Evolutionary conservation across 2,888 invertebrate genomes (phyloP).

Genomic region (Nephrotoma guestfalica): DNA sequence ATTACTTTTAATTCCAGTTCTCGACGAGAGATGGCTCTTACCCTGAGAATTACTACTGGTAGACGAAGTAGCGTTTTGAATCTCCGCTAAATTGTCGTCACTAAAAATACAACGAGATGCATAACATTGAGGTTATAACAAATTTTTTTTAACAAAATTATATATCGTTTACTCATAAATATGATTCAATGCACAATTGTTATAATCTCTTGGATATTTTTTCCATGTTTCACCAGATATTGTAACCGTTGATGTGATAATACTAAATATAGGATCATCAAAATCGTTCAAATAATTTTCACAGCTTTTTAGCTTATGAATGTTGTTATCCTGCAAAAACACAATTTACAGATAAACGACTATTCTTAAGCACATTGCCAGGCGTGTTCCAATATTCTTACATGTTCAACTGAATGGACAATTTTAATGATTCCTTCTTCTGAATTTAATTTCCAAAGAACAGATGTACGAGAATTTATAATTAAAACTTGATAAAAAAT

Average conservation of each 20-base stretch:
- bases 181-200: not conserved
- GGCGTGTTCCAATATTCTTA: not conserved
- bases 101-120: not conserved
- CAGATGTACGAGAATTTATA: slow-evolving; percentile 69
- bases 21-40: not conserved
- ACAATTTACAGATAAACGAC: not conserved
- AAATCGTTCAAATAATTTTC: slow-evolving; percentile 21
- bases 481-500: slow-evolving; percentile 24
- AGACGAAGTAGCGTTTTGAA: not conserved
- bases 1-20: slow-evolving; percentile 18
- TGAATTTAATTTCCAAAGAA: slow-evolving; percentile 65
- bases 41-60: not conserved
- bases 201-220: slow-evolving; percentile 2
- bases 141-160: not conserved
- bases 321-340: slow-evolving; percentile 11
- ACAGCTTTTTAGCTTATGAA: not conserved
- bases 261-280: slow-evolving; percentile 59
- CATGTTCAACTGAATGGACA: slow-evolving; percentile 5
- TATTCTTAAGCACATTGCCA: not conserved
- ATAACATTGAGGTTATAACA: not conserved
- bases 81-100: not conserved
- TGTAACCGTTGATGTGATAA: slow-evolving; percentile 52
- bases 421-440: slow-evolving; percentile 63
- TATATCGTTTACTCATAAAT: slow-evolving; percentile 1
- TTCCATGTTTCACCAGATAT: slow-evolving; percentile 21